A percentile compares a stretch with the other conserved stretches of the same genome.
Conservation (phyloP, 64 coral and sea anemone genomes). For the Platygyra sinensis region DNA sequence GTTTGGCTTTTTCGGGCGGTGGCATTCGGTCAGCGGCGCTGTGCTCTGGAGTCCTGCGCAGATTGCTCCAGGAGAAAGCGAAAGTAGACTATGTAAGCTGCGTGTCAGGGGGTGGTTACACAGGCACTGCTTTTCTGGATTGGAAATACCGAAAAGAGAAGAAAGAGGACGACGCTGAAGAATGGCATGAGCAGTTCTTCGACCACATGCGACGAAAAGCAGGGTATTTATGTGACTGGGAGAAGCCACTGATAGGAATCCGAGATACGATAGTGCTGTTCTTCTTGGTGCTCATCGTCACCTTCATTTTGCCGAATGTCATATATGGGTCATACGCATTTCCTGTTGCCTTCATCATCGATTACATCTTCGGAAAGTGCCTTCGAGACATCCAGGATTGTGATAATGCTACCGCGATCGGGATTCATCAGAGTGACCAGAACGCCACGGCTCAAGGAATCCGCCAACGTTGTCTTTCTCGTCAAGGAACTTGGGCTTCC, state of each 20-base stretch:
- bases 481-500: not conserved
- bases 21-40: constrained; percentile 75
- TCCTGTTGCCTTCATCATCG: constrained; percentile 39
- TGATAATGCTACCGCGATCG: not conserved
- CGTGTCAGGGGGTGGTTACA: constrained; percentile 73
- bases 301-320: constrained; percentile 34
- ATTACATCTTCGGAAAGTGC: constrained; percentile 48
- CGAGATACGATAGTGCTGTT: constrained; percentile 23
- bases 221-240: constrained; percentile 39
- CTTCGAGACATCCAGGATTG: constrained; percentile 40
- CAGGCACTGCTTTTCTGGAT: constrained; percentile 65
- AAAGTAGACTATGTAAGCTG: constrained; percentile 64
- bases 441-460: not conserved
- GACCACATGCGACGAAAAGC: constrained; percentile 50
- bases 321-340: constrained; percentile 22
- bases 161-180: not conserved
- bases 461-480: not conserved
- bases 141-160: constrained; percentile 73
- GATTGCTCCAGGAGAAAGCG: constrained; percentile 31
- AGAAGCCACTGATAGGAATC: constrained; percentile 46
- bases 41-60: constrained; percentile 75
- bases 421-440: not conserved
- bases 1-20: constrained; percentile 76
- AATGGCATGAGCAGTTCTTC: constrained; percentile 79
- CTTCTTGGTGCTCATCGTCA: constrained; percentile 17